phyloP scores from a whole-genome alignment of 2,113 vertebrate genomes.

The Pollimyrus isidori region DNA sequence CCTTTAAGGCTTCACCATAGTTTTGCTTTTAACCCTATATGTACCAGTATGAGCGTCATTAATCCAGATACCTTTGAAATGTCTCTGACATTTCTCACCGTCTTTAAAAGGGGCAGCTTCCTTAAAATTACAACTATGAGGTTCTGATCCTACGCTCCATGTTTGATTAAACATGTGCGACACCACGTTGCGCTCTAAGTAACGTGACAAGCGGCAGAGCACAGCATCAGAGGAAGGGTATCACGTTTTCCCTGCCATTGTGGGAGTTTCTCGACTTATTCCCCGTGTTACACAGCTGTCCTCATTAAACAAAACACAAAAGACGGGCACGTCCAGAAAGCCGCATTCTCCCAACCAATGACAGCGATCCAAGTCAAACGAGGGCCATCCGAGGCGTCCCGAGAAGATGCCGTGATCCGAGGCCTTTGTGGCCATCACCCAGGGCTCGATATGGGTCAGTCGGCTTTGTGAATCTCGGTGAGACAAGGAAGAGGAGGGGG shows the following conservation, averaged over 20 bases:
- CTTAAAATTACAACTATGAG: not conserved
- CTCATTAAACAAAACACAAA: not conserved
- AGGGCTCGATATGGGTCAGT: not conserved
- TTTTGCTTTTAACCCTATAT: not conserved
- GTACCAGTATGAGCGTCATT: not conserved
- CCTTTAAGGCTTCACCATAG: not conserved
- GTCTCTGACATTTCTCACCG: not conserved
- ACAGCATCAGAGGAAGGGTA: not conserved
- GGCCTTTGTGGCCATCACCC: not conserved
- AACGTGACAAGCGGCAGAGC: not conserved
- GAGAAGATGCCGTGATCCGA: not conserved
- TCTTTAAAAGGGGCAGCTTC: not conserved
- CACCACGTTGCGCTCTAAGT: not conserved
- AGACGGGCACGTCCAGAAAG: not conserved
- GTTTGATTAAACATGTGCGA: not conserved
- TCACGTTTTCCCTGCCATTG: not conserved
- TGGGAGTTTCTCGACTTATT: not conserved
- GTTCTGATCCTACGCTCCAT: not conserved
- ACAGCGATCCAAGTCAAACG: conserved; percentile 40
- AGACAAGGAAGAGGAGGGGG: not conserved
- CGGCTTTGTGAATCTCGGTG: not conserved
- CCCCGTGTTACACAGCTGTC: not conserved
- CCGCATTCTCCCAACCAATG: not conserved
- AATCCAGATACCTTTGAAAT: not conserved
- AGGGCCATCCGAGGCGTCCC: not conserved